phyloP scores from a whole-genome alignment of 2,113 vertebrate species.

The Carettochelys insculpta region DNA sequence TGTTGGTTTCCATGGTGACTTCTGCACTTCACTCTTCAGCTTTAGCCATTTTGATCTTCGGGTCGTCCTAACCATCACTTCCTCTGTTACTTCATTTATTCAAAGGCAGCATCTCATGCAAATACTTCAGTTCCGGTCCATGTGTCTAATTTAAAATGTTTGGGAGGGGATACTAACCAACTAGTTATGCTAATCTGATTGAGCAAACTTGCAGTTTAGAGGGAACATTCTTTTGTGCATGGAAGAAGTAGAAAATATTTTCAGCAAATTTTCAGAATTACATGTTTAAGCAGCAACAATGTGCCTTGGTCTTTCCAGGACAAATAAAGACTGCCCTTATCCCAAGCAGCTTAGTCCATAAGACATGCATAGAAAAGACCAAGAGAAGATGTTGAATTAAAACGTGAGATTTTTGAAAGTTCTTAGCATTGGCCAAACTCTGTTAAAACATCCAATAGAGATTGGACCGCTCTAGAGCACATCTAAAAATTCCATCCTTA shows the following conservation, averaged over 20 bases:
- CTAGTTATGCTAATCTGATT: slow-evolving; percentile 10
- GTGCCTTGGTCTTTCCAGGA: slow-evolving; percentile 24
- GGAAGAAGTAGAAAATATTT: slow-evolving; percentile 53
- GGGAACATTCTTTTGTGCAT: slow-evolving; percentile 50
- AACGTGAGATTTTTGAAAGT: neutral
- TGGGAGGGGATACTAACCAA: neutral
- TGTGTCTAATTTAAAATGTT: neutral
- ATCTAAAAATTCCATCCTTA: neutral
- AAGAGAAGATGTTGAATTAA: neutral
- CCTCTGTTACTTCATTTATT: neutral
- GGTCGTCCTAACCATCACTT: neutral
- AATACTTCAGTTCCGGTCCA: neutral
- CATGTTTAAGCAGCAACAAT: slow-evolving; percentile 37
- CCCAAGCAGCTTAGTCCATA: slow-evolving; percentile 30
- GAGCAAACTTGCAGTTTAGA: slow-evolving; percentile 38
- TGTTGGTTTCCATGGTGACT: neutral
- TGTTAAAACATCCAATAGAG: slow-evolving; percentile 1
- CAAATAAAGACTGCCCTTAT: slow-evolving; percentile 28
- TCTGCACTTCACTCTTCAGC: neutral
- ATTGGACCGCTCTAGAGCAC: neutral
- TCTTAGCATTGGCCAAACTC: neutral
- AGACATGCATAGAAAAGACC: slow-evolving; percentile 3
- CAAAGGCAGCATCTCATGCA: rapidly evolving
- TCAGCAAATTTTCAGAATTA: slow-evolving; percentile 28
- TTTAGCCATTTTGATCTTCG: neutral